Evolutionary conservation across 2,888 invertebrate genomes (phyloP).

Genomic region (Venusia cambrica): DNA sequence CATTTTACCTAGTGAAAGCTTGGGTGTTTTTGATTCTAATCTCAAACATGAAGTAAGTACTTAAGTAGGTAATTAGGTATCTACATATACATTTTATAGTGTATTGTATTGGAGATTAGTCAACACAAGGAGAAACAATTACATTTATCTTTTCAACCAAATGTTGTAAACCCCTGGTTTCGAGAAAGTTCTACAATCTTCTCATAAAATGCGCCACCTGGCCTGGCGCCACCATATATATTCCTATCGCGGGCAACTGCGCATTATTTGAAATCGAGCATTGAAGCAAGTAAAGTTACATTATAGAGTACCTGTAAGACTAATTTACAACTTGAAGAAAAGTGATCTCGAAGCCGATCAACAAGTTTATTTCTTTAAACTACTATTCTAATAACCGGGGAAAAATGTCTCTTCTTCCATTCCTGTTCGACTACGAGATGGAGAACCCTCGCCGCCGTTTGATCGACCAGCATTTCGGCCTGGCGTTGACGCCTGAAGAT

Average conservation of each 20-base stretch:
- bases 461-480: conserved; percentile 78
- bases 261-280: conserved; percentile 46
- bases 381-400: conserved; percentile 5
- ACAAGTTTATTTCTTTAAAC: conserved; percentile 1
- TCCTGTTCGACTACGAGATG: conserved; percentile 59
- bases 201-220: conserved; percentile 46
- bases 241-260: conserved; percentile 33
- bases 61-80: too few species aligned
- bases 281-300: conserved; percentile 16
- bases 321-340: neutral
- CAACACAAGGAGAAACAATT: too few species aligned
- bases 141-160: conserved; percentile 2
- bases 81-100: too few species aligned
- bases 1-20: too few species aligned
- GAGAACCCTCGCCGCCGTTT: conserved; percentile 68
- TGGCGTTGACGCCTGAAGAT: conserved; percentile 74
- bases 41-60: too few species aligned
- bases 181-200: conserved; percentile 51
- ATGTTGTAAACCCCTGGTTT: conserved; percentile 31
- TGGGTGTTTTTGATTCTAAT: too few species aligned
- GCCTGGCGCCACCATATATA: too few species aligned
- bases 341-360: conserved; percentile 14
- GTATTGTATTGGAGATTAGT: too few species aligned
- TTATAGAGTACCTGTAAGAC: too few species aligned
- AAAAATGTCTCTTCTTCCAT: conserved; percentile 75